Conservation (phyloP, 2,888 invertebrate genomes). For the Dryomyza anilis region DNA sequence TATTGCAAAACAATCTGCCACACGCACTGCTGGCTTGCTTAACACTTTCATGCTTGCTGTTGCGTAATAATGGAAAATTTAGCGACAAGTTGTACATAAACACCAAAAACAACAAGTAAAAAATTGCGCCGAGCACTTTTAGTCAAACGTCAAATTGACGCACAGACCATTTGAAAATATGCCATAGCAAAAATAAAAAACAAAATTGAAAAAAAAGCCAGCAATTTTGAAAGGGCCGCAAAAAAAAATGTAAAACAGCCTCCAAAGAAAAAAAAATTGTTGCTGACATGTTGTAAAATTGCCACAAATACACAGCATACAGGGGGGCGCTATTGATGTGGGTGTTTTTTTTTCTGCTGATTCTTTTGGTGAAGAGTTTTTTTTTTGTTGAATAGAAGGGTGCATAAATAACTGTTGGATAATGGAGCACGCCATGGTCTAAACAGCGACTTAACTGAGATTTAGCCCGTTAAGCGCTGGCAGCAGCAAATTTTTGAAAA, state of each 20-base stretch:
- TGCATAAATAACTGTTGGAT: background rate
- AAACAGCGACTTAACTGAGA: background rate
- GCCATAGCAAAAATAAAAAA: background rate
- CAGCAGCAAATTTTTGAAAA: no score
- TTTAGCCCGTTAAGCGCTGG: background rate
- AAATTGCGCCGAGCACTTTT: background rate
- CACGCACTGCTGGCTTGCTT: background rate
- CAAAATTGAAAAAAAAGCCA: background rate
- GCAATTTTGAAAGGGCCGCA: background rate
- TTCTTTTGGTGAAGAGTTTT: no score
- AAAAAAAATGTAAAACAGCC: background rate
- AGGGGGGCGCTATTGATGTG: background rate
- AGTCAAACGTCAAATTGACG: constrained; percentile 8
- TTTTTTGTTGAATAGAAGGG: no score
- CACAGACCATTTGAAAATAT: background rate
- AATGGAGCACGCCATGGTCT: background rate
- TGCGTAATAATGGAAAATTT: constrained; percentile 16
- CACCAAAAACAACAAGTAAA: background rate
- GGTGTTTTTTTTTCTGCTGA: background rate
- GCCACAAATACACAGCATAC: background rate
- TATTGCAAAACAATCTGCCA: background rate
- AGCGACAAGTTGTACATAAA: constrained; percentile 9
- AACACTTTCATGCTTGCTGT: constrained; percentile 12
- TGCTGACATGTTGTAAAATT: constrained; percentile 14
- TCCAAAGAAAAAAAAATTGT: background rate